Percentiles rank a stretch among this genome's conserved stretches.
Evolutionary conservation across 2,888 invertebrate genomes (phyloP).

Genomic region (Maniola hyperantus): DNA sequence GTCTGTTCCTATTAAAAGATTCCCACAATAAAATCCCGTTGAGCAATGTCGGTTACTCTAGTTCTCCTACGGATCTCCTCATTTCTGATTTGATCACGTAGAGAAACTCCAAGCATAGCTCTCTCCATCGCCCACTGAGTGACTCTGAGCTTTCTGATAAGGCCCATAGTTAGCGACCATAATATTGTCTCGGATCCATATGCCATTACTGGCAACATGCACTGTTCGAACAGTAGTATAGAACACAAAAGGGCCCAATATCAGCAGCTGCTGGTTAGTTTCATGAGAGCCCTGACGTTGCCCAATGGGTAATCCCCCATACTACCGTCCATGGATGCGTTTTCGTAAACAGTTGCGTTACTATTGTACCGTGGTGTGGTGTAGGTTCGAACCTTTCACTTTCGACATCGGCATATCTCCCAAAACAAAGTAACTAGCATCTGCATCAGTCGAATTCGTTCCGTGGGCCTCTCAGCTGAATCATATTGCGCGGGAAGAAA

Average conservation of each 20-base stretch:
- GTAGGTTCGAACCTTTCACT: constrained; percentile 66
- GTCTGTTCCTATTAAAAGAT: no score
- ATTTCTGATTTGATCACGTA: no score
- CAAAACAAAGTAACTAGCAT: constrained; percentile 42
- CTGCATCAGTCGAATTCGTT: constrained; percentile 45
- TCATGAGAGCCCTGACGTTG: constrained; percentile 15
- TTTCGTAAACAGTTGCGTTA: constrained; percentile 59
- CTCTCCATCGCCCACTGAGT: no score
- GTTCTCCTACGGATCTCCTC: no score
- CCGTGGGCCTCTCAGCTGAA: constrained; percentile 42
- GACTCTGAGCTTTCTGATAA: no score
- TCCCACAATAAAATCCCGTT: no score
- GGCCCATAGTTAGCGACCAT: no score
- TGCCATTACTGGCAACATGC: no score
- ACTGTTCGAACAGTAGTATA: background rate
- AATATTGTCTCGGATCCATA: no score
- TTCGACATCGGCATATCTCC: constrained; percentile 54
- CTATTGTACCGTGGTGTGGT: constrained; percentile 50
- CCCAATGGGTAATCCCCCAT: constrained; percentile 21
- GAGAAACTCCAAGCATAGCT: no score
- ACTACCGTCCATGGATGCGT: constrained; percentile 17
- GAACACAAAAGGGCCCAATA: background rate
- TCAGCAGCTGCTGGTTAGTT: background rate
- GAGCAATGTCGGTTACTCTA: no score
- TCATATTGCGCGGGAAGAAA: constrained; percentile 35